phyloP scores from a whole-genome alignment of 2,797 vertebrate species.

The Esox lucius region DNA sequence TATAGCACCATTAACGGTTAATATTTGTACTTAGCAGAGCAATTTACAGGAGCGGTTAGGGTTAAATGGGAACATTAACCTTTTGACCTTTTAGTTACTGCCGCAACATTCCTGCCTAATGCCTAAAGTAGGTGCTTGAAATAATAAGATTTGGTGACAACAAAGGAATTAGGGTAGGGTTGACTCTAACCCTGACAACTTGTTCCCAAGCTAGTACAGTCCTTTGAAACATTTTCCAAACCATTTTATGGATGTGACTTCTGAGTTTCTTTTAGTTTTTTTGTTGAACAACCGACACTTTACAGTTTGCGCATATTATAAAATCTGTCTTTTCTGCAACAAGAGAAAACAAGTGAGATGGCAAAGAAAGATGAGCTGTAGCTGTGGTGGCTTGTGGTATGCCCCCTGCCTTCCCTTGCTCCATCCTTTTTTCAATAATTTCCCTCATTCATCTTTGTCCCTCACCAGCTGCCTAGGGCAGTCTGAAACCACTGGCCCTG shows the following conservation, averaged over 20 bases:
- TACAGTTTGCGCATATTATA: conserved; percentile 52
- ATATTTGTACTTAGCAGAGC: too few relatives aligned
- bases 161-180: background rate
- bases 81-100: too few relatives aligned
- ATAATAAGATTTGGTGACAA: background rate
- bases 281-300: conserved; percentile 47
- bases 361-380: conserved; percentile 63
- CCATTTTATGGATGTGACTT: conserved; percentile 13
- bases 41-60: too few relatives aligned
- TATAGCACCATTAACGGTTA: too few relatives aligned
- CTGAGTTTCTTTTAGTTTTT: conserved; percentile 32
- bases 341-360: conserved; percentile 59
- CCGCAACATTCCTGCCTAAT: too few relatives aligned
- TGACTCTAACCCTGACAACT: background rate
- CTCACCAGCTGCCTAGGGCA: conserved; percentile 52
- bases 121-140: background rate
- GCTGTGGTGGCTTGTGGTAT: conserved; percentile 61
- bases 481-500: conserved; percentile 56
- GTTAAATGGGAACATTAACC: too few relatives aligned
- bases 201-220: background rate
- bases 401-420: conserved; percentile 44
- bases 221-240: background rate
- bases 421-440: conserved; percentile 37
- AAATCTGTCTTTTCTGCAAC: conserved; percentile 53
- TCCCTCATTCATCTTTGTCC: conserved; percentile 56